These are phyloP conservation scores for Linepithema humile DNA, from an alignment of 1,140 invertebrate genomes.

Conservation along the genomic window DNA sequence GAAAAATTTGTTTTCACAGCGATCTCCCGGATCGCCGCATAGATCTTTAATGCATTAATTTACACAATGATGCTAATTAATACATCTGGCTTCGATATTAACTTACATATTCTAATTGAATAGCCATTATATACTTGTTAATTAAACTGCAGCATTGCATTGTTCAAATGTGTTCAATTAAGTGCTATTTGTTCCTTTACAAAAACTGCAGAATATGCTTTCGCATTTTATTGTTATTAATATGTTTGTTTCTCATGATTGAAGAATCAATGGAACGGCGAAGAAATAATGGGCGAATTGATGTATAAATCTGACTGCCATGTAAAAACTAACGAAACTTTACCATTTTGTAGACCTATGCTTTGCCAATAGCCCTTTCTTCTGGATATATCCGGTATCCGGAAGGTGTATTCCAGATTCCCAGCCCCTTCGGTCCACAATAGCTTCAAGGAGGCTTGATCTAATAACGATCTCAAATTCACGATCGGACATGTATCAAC, in stretches of 20 bases:
- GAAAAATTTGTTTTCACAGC: not conserved
- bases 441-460: conserved; percentile 56
- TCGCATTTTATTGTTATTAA: not conserved
- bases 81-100: conserved; percentile 4
- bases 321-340: not conserved
- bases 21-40: not conserved
- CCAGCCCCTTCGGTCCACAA: conserved; percentile 74
- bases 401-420: conserved; percentile 72
- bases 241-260: not conserved
- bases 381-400: conserved; percentile 61
- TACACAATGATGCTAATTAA: conserved; percentile 6
- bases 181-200: not conserved
- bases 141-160: conserved; percentile 9
- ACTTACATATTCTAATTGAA: conserved; percentile 7
- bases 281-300: not conserved
- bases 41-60: conserved; percentile 22
- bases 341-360: conserved; percentile 70
- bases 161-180: not conserved
- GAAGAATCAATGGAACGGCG: not conserved
- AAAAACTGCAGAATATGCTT: not conserved
- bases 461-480: conserved; percentile 38
- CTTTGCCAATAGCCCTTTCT: conserved; percentile 70
- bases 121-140: conserved; percentile 8
- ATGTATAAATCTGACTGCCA: not conserved
- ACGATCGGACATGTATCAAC: conserved; percentile 73